Base-by-base conservation (phyloP, 2,797 vertebrate species). In the Brachyalestes nurse region DNA sequence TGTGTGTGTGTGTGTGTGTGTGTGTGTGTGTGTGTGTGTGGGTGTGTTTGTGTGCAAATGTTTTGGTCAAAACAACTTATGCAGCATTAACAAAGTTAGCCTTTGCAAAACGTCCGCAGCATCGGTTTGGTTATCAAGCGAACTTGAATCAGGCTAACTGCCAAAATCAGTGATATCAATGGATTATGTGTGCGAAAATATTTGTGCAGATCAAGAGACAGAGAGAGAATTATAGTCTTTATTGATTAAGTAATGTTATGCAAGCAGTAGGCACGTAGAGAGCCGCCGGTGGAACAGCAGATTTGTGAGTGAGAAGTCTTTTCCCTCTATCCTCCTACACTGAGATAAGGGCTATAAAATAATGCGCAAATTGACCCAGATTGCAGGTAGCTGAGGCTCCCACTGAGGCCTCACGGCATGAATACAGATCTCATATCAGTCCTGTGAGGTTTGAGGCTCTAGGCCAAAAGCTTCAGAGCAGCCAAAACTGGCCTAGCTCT, bases 331-430 rank as follows among this genome's bases (percentile, higher is more conserved):
- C 49, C 80, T 75, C 51, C 84, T 82, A 86, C 84, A 57, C 72
- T 66, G 79, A 88, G 89, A 92, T 91, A 90, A 86, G 89, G 90
- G 89, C 91, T 90, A 90, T 91, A 91, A 93, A 94, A 94, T 93
- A 93, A 93, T 93, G 90, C 90, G 90, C 91, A 92, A 94, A 91
- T 88, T 93, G 93, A 94, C 93, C 93, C 90, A 94, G 90, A 94
- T 94, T 93, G 91, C 91, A 92, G 90, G 91, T 92, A 93, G 89
- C 88, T 85, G 88, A 91, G 89, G 88, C 84, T 90, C 78, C 78
- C 78, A 79, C 77, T 74, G 72, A 82, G 81, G 81, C 67, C 80
- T 78, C 70, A 53, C 78, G 67, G 72, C 80, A 84, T 84, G 85
- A 86, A 84, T 86, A 84, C 83, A 83, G 78, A 86, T 86, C 75